phyloP scores from a whole-genome alignment of 2,888 invertebrate genomes.

The Hirtodrosophila duncani region DNA sequence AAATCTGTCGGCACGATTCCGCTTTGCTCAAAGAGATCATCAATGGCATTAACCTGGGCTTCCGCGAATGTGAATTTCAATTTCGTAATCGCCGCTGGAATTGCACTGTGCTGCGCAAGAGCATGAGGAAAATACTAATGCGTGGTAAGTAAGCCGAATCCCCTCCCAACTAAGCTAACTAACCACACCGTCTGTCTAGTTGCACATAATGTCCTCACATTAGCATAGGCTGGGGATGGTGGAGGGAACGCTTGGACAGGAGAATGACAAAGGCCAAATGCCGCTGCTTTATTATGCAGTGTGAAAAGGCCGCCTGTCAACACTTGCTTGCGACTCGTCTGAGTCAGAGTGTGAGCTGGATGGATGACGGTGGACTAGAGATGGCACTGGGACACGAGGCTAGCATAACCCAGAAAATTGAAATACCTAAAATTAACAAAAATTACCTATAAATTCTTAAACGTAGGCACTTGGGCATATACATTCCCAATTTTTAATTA shows the following conservation, averaged over 20 bases:
- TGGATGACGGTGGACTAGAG: too few species aligned
- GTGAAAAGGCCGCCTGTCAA: constrained; percentile 53
- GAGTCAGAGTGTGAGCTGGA: too few species aligned
- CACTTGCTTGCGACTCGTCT: constrained; percentile 38
- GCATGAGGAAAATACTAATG: constrained; percentile 86
- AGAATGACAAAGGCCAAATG: constrained; percentile 34
- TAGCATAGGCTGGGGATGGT: too few species aligned
- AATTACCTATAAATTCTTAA: too few species aligned
- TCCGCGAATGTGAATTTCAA: constrained; percentile 92
- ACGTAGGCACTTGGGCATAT: too few species aligned
- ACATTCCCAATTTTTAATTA: too few species aligned
- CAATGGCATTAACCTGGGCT: constrained; percentile 89
- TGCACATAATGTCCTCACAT: constrained; percentile 9
- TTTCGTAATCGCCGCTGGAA: constrained; percentile 93
- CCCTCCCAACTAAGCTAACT: background rate
- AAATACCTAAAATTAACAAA: too few species aligned
- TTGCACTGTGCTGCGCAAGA: constrained; percentile 86
- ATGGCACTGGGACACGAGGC: too few species aligned
- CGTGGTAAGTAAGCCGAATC: constrained; percentile 88
- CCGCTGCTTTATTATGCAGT: constrained; percentile 63
- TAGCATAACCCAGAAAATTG: too few species aligned
- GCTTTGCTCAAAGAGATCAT: constrained; percentile 89
- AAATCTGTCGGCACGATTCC: constrained; percentile 91
- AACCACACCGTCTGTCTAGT: constrained; percentile 14
- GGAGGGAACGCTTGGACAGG: constrained; percentile 6